Evolutionary conservation across 2,888 invertebrate species (phyloP), one percentile per base, ranked within the genome.

Genomic region (Diadegma fenestrale): DNA sequence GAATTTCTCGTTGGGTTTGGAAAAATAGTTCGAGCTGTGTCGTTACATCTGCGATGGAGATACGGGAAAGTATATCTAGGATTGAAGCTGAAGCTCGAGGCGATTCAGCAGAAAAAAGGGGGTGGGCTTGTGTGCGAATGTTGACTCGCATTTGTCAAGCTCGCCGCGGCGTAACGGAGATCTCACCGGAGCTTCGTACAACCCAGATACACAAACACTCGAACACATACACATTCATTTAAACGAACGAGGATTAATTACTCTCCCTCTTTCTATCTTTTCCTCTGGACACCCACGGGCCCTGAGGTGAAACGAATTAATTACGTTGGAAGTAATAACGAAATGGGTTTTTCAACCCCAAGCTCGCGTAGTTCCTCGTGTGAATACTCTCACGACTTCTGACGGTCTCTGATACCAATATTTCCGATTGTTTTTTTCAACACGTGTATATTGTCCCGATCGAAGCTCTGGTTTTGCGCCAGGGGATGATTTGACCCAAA

Each of bases 21-120:
- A 58, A 68, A 78, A 69, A 78, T 22, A 45, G 58, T 45, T 68
- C 30, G 48, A 54, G 41, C 51, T 78, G 14, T 12, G 61, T 30
- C 26, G 48, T 66, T 33, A 17, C 45, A 66, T 43, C 26, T 22
- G 41, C 17, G 61, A 41, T 54, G 14, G 69, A 72, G 71, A 79
- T 80, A 82, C 51, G 75, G 45, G 82, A 19, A 72, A 63, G 73
- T 54, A 73, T 66, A 73, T 80, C 54, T 41, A 22, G 48, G 58
- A 19, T 61, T 64, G 77, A 72, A 72, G 82, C 41, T 72, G 72
- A 71, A 19, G 85, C 85, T 77, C 73, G 64, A 17, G 85, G 90
- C 92, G 90, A 93, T 92, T 92, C 92, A 92, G 93, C 92, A 89
- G 87, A 92, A 93, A 93, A 92, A 90, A 76, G 51, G 7, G 22